These are phyloP conservation scores for Gorsachius magnificus DNA, from an alignment of 2,797 vertebrate species.

Conservation along the genomic window DNA sequence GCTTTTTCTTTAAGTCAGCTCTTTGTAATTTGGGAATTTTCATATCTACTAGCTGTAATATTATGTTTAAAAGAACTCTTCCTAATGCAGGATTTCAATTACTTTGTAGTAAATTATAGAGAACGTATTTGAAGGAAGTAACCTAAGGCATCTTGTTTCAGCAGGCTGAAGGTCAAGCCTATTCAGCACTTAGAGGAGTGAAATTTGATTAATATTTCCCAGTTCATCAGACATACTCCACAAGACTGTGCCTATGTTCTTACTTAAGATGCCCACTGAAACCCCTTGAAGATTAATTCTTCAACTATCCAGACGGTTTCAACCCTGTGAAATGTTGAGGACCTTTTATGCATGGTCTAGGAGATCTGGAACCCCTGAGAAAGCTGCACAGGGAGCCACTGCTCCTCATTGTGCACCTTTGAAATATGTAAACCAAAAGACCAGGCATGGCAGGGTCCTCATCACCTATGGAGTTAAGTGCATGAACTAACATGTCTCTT, in stretches of 20 bases:
- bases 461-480: neutral
- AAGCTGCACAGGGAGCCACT: neutral
- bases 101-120: neutral
- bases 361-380: neutral
- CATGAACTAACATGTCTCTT: neutral
- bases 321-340: fast-evolving
- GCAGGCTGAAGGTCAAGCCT: neutral
- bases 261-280: neutral
- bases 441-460: neutral
- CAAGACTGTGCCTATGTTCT: neutral
- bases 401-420: neutral
- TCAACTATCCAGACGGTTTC: neutral
- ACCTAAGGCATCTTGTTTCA: neutral
- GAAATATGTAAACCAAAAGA: neutral
- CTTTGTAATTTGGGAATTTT: neutral
- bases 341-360: neutral
- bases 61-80: neutral
- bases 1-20: neutral
- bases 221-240: neutral
- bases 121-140: neutral
- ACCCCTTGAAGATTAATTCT: neutral
- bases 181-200: neutral
- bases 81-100: neutral
- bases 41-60: neutral
- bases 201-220: neutral